phyloP scores from a whole-genome alignment of 2,113 vertebrate genomes.

The Cebidichthys violaceus region DNA sequence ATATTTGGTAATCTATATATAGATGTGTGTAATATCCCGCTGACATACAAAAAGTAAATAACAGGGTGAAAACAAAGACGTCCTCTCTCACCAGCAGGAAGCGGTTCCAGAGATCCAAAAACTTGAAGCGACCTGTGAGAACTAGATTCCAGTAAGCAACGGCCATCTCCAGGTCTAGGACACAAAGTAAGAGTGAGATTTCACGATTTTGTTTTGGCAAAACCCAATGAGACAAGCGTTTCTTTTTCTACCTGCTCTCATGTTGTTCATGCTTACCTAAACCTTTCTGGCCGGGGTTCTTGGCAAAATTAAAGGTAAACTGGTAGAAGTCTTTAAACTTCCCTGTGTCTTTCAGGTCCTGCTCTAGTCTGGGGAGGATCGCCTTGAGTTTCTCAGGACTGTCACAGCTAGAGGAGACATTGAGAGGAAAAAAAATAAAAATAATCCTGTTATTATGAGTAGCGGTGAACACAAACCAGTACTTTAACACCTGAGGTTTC shows the following conservation, averaged over 20 bases:
- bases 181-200: neutral
- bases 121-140: constrained; percentile 94
- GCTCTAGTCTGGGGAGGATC: constrained; percentile 91
- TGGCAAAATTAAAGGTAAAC: constrained; percentile 97
- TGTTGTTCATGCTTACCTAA: constrained; percentile 85
- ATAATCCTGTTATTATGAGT: neutral
- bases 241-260: neutral
- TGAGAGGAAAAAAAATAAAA: neutral
- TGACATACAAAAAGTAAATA: neutral
- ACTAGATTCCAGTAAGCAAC: constrained; percentile 98
- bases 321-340: constrained; percentile 98
- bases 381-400: constrained; percentile 92
- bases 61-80: neutral
- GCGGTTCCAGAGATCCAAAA: constrained; percentile 96
- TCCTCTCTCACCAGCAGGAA: constrained; percentile 91
- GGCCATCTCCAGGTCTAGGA: constrained; percentile 95
- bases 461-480: neutral
- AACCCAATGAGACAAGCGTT: neutral
- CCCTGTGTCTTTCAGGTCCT: constrained; percentile 91
- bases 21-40: neutral
- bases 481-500: neutral
- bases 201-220: neutral
- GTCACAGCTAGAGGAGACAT: constrained; percentile 87
- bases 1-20: neutral
- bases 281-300: constrained; percentile 97